phyloP scores from a whole-genome alignment of 2,888 invertebrate species.

The Zhuqinia jingwanae region DNA sequence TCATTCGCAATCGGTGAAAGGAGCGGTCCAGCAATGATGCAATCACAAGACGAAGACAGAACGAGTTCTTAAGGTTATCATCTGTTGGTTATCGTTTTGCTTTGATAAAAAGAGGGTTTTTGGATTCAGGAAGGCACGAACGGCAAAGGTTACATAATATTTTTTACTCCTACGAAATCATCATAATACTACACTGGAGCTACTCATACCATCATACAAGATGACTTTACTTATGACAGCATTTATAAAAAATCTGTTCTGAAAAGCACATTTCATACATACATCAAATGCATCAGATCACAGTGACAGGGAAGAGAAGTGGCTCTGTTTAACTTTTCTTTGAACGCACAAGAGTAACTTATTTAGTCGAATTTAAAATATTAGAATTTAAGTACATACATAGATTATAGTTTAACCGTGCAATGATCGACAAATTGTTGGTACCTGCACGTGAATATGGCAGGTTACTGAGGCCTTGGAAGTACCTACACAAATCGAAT shows the following conservation, averaged over 20 bases:
- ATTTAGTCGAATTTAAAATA: too few species aligned
- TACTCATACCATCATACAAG: too few species aligned
- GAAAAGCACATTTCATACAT: not conserved
- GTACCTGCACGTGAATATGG: constrained; percentile 8
- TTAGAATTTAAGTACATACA: too few species aligned
- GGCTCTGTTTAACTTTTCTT: not conserved
- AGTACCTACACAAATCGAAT: constrained; percentile 16
- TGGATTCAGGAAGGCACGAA: not conserved
- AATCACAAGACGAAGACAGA: not conserved
- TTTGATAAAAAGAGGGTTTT: constrained; percentile 3
- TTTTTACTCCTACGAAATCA: not conserved
- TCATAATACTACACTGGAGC: too few species aligned
- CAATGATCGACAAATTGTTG: constrained; percentile 51
- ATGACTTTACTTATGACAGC: too few species aligned
- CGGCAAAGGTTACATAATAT: not conserved
- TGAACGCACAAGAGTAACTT: too few species aligned
- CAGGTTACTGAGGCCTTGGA: constrained; percentile 42
- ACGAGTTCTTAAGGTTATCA: constrained; percentile 5
- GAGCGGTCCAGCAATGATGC: not conserved
- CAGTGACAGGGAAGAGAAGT: not conserved
- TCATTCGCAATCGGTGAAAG: too few species aligned
- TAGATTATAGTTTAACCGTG: too few species aligned
- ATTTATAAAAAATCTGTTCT: not conserved
- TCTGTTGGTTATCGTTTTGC: not conserved
- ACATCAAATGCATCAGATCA: not conserved